Percentiles rank a stretch among this genome's conserved stretches.
These are phyloP conservation scores for Betta splendens DNA, from an alignment of 2,797 vertebrate species.

Conservation along the genomic window DNA sequence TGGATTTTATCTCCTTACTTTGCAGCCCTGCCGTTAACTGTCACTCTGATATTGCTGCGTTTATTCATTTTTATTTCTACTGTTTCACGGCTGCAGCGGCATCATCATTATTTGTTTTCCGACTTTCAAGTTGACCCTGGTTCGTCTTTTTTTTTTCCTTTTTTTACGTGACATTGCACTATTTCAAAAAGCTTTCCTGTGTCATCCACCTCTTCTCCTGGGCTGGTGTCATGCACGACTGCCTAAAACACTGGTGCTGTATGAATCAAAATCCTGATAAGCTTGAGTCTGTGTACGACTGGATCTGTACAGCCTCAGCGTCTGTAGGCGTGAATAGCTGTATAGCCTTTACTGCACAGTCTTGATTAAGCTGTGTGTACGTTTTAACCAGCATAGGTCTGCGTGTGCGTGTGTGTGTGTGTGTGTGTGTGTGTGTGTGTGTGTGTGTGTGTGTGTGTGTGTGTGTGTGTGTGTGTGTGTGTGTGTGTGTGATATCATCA, in stretches of 20 bases:
- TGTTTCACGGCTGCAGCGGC: constrained; percentile 17
- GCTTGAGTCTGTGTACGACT: constrained; percentile 23
- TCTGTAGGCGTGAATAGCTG: too few species aligned
- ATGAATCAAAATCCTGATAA: constrained; percentile 44
- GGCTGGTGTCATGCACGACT: constrained; percentile 43
- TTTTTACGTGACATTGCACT: not conserved
- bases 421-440: not conserved
- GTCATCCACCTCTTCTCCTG: constrained; percentile 13
- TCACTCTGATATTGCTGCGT: constrained; percentile 9
- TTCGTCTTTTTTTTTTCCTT: not conserved
- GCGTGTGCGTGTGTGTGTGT: too few species aligned
- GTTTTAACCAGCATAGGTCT: constrained; percentile 9
- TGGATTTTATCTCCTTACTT: constrained; percentile 23
- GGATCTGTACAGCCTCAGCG: constrained; percentile 23
- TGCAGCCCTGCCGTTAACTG: not conserved
- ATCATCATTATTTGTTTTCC: constrained; percentile 4
- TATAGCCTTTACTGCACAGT: constrained; percentile 39
- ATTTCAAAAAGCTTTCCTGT: constrained; percentile 23
- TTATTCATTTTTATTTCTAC: constrained; percentile 5
- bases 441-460: not conserved
- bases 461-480: not conserved
- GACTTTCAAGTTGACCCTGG: not conserved
- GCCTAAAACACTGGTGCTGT: constrained; percentile 30
- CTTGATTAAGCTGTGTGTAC: constrained; percentile 46
- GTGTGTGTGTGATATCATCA: constrained; percentile 8